A percentile compares a stretch with the other conserved stretches of the same genome.
phyloP scores from a whole-genome alignment of 1,140 invertebrate species.

The Zeugodacus cucurbitae region DNA sequence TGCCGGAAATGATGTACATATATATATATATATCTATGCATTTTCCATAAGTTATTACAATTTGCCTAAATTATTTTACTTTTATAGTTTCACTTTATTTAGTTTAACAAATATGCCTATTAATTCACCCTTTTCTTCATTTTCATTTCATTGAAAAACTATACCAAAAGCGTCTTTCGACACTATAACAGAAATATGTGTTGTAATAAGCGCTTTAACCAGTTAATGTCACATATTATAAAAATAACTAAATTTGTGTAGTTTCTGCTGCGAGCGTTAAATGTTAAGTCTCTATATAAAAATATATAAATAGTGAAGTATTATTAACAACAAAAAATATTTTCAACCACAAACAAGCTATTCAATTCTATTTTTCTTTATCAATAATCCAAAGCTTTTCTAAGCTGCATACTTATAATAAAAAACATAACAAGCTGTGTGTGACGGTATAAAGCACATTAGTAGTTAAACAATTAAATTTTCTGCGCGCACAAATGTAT shows the following conservation, averaged over 20 bases:
- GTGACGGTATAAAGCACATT: neutral
- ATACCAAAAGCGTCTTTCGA: neutral
- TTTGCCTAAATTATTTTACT: neutral
- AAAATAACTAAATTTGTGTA: neutral
- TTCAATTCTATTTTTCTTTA: neutral
- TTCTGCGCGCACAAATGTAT: neutral
- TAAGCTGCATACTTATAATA: neutral
- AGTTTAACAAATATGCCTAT: neutral
- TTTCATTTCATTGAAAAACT: neutral
- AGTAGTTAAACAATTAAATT: neutral
- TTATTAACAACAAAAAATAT: neutral
- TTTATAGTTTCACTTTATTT: neutral
- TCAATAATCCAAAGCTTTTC: neutral
- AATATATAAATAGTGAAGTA: neutral
- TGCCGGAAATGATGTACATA: too few species aligned
- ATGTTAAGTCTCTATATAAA: neutral
- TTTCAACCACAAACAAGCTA: neutral
- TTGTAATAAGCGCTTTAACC: neutral
- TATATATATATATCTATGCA: too few species aligned
- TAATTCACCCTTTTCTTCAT: neutral
- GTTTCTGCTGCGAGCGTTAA: neutral
- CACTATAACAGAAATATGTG: neutral
- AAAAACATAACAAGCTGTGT: neutral
- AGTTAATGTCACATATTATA: neutral
- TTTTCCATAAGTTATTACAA: neutral